Percentiles rank a stretch among this genome's conserved stretches.
These are phyloP conservation scores for Drosophila testacea DNA, from an alignment of 2,888 invertebrate species.

Conservation along the genomic window DNA sequence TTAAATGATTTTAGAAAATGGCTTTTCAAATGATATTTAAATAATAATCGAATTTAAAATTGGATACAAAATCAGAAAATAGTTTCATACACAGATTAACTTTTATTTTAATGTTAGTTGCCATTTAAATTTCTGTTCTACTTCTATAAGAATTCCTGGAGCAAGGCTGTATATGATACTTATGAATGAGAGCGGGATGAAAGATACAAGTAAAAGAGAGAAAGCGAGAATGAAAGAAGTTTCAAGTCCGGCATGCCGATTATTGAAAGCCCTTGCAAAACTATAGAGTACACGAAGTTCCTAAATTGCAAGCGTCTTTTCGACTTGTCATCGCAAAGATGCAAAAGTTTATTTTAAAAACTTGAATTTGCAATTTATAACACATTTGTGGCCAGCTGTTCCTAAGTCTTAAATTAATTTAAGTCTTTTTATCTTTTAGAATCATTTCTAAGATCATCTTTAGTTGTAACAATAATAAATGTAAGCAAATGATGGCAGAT, in stretches of 20 bases:
- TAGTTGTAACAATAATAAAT: neutral
- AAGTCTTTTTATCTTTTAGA: neutral
- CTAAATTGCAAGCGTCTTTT: neutral
- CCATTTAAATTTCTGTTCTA: neutral
- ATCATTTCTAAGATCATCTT: neutral
- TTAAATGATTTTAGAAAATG: too few relatives aligned
- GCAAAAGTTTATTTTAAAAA: neutral
- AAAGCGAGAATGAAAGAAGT: conserved; percentile 3
- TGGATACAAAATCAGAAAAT: too few relatives aligned
- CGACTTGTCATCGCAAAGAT: neutral
- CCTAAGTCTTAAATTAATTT: neutral
- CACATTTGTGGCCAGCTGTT: neutral
- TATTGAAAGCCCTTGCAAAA: neutral
- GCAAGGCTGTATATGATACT: neutral
- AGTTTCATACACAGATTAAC: too few relatives aligned
- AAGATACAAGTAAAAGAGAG: neutral
- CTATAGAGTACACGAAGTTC: neutral
- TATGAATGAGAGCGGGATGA: conserved; percentile 3
- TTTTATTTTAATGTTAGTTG: too few relatives aligned
- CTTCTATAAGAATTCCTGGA: neutral
- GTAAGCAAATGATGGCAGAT: neutral
- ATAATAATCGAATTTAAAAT: too few relatives aligned
- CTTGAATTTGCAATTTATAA: neutral
- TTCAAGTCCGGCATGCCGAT: conserved; percentile 1
- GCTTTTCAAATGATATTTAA: too few relatives aligned